Percentiles rank a stretch among this genome's conserved stretches.
These are phyloP conservation scores for Cotesia glomerata DNA, from an alignment of 1,140 invertebrate species.

Conservation along the genomic window DNA sequence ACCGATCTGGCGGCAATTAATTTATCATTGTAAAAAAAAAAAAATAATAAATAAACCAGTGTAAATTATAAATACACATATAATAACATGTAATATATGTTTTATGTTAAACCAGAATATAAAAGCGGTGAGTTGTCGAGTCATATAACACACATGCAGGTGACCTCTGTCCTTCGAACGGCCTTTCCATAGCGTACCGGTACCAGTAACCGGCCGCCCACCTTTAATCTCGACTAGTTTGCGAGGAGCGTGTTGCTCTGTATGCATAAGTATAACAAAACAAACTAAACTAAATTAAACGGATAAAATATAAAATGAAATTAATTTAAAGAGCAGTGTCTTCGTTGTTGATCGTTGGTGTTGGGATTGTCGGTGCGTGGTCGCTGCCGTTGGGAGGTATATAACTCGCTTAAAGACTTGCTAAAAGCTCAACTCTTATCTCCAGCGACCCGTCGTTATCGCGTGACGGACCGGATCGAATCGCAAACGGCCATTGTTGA, in stretches of 20 bases:
- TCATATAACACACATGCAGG: slow-evolving; percentile 9
- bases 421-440: slow-evolving; percentile 22
- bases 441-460: slow-evolving; percentile 15
- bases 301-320: no score
- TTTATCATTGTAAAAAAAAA: no score
- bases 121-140: no score
- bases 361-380: neutral
- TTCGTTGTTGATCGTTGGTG: neutral
- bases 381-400: neutral
- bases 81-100: no score
- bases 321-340: no score
- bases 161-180: slow-evolving; percentile 55
- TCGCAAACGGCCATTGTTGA: slow-evolving; percentile 15
- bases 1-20: no score
- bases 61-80: no score
- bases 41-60: no score
- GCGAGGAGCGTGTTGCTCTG: no score
- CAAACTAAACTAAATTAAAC: neutral
- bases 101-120: no score
- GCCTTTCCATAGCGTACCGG: slow-evolving; percentile 45
- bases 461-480: slow-evolving; percentile 12
- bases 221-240: neutral
- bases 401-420: neutral
- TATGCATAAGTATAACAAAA: no score
- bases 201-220: neutral